Evolutionary conservation across 2,797 vertebrate species (phyloP).

Genomic region (Merluccius polli): DNA sequence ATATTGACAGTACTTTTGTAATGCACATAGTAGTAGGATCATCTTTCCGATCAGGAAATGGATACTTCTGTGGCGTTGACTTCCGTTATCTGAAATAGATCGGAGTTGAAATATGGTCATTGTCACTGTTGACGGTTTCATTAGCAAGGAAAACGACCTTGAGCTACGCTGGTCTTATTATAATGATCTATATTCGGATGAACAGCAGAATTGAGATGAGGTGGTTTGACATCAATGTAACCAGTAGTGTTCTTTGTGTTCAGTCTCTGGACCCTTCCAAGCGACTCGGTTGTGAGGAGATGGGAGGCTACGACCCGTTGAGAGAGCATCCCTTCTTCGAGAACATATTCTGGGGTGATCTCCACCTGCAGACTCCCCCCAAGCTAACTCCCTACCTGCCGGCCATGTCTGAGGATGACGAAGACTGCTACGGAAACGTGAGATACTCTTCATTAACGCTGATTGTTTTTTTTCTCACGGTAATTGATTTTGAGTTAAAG

Average conservation of each 20-base stretch:
- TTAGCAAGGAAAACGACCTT: too few species aligned
- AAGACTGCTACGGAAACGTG: conserved; percentile 99
- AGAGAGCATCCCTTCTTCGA: conserved; percentile 93
- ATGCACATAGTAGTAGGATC: too few species aligned
- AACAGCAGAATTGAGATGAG: too few species aligned
- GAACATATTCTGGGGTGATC: conserved; percentile 86
- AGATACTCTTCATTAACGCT: conserved; percentile 31
- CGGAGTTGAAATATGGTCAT: too few species aligned
- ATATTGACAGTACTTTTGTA: not conserved
- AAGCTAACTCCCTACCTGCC: conserved; percentile 96
- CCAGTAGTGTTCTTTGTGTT: not conserved
- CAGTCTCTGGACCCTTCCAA: conserved; percentile 93
- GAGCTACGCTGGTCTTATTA: too few species aligned
- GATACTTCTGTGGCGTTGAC: too few species aligned
- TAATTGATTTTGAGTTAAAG: not conserved
- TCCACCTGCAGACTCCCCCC: conserved; percentile 91
- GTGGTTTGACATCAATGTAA: not conserved
- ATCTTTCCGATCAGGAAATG: too few species aligned
- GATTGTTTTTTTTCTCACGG: not conserved
- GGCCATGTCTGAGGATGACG: conserved; percentile 98
- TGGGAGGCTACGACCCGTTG: conserved; percentile 88
- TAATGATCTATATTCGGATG: too few species aligned
- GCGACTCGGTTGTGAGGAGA: conserved; percentile 95
- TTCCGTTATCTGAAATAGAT: too few species aligned
- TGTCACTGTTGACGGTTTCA: too few species aligned